Evolutionary conservation across 92 coral and sea anemone genomes (phyloP).

Genomic region (Heteractis magnifica): DNA sequence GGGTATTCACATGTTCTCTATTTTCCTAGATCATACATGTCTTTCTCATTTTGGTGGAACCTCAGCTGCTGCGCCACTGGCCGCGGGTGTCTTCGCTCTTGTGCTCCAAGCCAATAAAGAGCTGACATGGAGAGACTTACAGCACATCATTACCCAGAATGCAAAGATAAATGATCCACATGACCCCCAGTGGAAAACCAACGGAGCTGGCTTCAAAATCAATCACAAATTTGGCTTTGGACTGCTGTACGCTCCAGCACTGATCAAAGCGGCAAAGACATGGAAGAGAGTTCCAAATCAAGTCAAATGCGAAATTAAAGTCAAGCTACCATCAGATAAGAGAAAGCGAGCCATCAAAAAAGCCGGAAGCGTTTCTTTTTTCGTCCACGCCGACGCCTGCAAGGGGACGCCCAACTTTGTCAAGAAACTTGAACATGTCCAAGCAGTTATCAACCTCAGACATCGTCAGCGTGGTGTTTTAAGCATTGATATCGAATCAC

Average conservation of each 20-base stretch:
- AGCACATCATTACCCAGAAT: conserved; percentile 54
- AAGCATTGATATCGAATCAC: conserved; percentile 52
- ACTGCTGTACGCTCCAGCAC: conserved; percentile 55
- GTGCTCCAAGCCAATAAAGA: conserved; percentile 69
- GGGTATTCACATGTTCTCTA: neutral
- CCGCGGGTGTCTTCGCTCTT: conserved; percentile 70
- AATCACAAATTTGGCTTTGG: conserved; percentile 77
- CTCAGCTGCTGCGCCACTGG: conserved; percentile 75
- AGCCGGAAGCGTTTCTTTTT: conserved; percentile 9
- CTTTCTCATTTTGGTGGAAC: conserved; percentile 39
- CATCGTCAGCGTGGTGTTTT: conserved; percentile 73
- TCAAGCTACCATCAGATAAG: conserved; percentile 11
- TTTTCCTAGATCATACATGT: conserved; percentile 17
- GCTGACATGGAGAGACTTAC: conserved; percentile 82
- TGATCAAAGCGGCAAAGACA: conserved; percentile 55
- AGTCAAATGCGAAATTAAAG: conserved; percentile 23
- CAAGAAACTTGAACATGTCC: conserved; percentile 67
- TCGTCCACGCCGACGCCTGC: conserved; percentile 41
- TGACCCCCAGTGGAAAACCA: conserved; percentile 62
- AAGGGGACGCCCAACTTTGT: conserved; percentile 44
- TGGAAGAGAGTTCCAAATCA: conserved; percentile 76
- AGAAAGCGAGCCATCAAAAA: conserved; percentile 1
- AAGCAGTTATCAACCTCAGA: conserved; percentile 46
- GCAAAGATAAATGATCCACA: conserved; percentile 12
- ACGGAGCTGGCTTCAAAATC: conserved; percentile 59